A percentile compares a stretch with the other conserved stretches of the same genome.
Evolutionary conservation across 2,888 invertebrate genomes (phyloP).

Genomic region (Melanotus villosus): DNA sequence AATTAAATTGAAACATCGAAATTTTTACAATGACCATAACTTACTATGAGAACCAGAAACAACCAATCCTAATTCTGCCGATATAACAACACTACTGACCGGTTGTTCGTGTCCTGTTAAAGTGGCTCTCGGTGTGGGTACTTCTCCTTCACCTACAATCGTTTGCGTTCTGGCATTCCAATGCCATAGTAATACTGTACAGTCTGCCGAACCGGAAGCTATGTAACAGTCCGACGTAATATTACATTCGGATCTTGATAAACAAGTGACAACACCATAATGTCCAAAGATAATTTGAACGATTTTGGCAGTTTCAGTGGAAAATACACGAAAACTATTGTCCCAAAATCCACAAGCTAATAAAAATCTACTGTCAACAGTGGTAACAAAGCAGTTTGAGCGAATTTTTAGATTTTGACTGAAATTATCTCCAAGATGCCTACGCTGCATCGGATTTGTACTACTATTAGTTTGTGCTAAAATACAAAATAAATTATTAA

Average conservation of each 20-base stretch:
- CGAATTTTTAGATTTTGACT: slow-evolving; percentile 95
- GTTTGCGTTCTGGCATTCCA: slow-evolving; percentile 98
- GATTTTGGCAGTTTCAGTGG: slow-evolving; percentile 97
- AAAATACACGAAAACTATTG: slow-evolving; percentile 98
- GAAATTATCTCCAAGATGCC: slow-evolving; percentile 98
- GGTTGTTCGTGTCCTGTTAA: slow-evolving; percentile 98
- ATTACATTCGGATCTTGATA: slow-evolving; percentile 98
- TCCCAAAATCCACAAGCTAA: slow-evolving; percentile 99
- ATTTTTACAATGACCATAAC: slow-evolving; percentile 53
- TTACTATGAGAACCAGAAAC: slow-evolving; percentile 90
- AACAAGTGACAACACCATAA: slow-evolving; percentile 98
- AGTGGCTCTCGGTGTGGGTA: slow-evolving; percentile 96
- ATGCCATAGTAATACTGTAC: slow-evolving; percentile 98
- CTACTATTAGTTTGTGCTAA: slow-evolving; percentile 83
- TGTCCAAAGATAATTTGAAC: slow-evolving; percentile 99
- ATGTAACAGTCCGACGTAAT: slow-evolving; percentile 99
- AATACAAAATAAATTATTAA: too few species aligned
- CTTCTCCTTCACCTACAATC: slow-evolving; percentile 96
- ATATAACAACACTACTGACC: slow-evolving; percentile 95
- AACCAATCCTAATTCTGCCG: slow-evolving; percentile 97
- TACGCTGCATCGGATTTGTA: slow-evolving; percentile 80
- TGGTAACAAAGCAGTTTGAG: slow-evolving; percentile 97
- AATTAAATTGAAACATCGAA: neutral
- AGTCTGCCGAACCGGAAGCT: slow-evolving; percentile 98
- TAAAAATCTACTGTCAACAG: slow-evolving; percentile 96